Base-by-base conservation (phyloP, 2,888 invertebrate species). In the Tromatobia lineatoria region DNA sequence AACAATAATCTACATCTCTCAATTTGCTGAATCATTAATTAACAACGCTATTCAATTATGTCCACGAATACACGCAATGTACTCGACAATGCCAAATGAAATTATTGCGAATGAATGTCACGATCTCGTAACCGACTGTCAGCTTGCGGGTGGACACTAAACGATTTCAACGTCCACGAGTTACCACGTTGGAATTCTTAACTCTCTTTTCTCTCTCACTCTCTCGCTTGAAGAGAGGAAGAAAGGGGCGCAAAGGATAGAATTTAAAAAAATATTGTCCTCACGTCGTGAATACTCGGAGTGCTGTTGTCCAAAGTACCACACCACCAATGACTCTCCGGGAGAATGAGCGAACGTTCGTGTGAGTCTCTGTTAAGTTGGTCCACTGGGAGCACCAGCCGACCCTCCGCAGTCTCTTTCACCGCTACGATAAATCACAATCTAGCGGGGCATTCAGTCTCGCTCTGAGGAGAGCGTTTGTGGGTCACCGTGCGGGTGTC, bases 351-450 rank as follows among this genome's bases (percentile, higher is more conserved):
- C 23, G 61, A 59, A 23, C 67, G 67, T 64, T 64, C 38, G 38
- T 42, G 61, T 69, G 23, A 18, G 42, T 42, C 34, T 47, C 73
- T 73, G 61, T 42, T 61, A 38, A 18, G 38, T 11, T 38, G 78
- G 70, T 59, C 50, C 59, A 7, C 50, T 25, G 70, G 70, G 50
- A 47, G 70, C 23, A 34, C 70, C 38, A 18, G n/a, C 47, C 75
- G 77, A 82, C 75, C 79, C 76, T 81, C 79, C 80, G 70, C 54
- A 75, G 77, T 67, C 84, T 86, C 82, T 88, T 86, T 88, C 87
- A 87, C 85, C 83, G 87, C 82, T 81, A 85, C 87, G 87, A 89
- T 90, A 89, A 90, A 90, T 90, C 89, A 90, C 89, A 90, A 90
- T 90, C 90, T 89, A 88, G 89, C 85, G 88, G 78, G 70, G 88